phyloP scores from a whole-genome alignment of 2,113 vertebrate genomes.

The Sylvicapra grimmia region DNA sequence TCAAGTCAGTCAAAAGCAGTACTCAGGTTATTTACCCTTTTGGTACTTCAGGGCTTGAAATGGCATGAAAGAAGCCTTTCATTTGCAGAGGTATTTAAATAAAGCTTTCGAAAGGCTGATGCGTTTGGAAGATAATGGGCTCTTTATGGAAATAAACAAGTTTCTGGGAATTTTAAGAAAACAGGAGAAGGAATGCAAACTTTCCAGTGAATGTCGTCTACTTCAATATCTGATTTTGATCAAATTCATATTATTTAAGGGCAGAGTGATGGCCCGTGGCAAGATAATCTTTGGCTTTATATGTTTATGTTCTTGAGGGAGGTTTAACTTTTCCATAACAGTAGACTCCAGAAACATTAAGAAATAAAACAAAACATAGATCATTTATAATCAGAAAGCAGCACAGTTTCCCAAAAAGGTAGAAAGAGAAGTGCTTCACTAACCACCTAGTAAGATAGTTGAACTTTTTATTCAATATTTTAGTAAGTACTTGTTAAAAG shows the following conservation, averaged over 20 bases:
- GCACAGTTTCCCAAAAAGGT: background rate
- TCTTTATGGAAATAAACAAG: slow-evolving; percentile 71
- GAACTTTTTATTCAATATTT: background rate
- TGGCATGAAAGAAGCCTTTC: slow-evolving; percentile 77
- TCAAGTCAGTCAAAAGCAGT: slow-evolving; percentile 83
- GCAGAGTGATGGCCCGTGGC: slow-evolving; percentile 1
- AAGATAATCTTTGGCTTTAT: slow-evolving; percentile 65
- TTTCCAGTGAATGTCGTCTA: slow-evolving; percentile 54
- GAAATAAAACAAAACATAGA: slow-evolving; percentile 52
- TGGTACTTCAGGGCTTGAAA: slow-evolving; percentile 76
- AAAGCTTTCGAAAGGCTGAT: slow-evolving; percentile 72
- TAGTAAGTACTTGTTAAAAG: background rate
- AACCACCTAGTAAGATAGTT: background rate
- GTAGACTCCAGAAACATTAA: slow-evolving; percentile 19
- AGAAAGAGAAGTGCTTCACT: background rate
- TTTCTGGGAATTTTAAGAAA: slow-evolving; percentile 69
- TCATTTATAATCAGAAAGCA: background rate
- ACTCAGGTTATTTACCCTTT: slow-evolving; percentile 84
- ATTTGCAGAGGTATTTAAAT: slow-evolving; percentile 80
- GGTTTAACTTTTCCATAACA: background rate
- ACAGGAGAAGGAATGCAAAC: slow-evolving; percentile 60
- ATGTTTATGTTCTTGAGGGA: slow-evolving; percentile 25
- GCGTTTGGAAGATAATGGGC: slow-evolving; percentile 57
- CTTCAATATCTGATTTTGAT: slow-evolving; percentile 59
- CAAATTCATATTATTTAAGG: slow-evolving; percentile 41